Base-by-base conservation (phyloP, 1,140 invertebrate species). In the Magallana gigas region DNA sequence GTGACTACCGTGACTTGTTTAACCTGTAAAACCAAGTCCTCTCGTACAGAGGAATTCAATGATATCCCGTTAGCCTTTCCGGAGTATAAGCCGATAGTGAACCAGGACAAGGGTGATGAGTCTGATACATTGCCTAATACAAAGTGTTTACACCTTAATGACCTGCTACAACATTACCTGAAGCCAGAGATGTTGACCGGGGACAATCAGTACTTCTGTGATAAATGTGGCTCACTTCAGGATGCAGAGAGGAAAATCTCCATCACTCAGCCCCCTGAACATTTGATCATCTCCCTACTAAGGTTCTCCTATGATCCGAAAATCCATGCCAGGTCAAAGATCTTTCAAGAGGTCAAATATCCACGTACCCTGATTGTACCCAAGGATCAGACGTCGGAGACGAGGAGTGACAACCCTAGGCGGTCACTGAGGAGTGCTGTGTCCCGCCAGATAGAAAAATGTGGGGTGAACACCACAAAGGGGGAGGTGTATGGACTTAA, bases 21-120 rank as follows among this genome's bases (percentile, higher is more conserved):
- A 1, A 95, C 95, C 8, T 98, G 97, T 93, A 94, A 96, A 64
- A 96, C 96, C 5, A 96, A 96, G 82, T 97, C 97, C 0, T 95
- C 96, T 60, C 96, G 97, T 16, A 96, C 96, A 8, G 97, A 98
- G 92, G 96, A 96, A 84, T 98, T 98, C 94, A 96, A 97, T 5
- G 97, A 98, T 90, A 94, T 98, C 8, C 97, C 97, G 85, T 94
- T 98, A 7, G 97, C 97, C 1, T 97, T 98, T 93, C 97, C 97
- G 0, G 91, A 93, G 57, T 90, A 89, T 86, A 85, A 86, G 29
- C 5, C 82, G 14, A 89, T 86, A 16, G 83, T 84, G 36, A 85
- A 12, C 59, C 86, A 81, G 29, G 84, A 57, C 59, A 80, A 82
- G 7, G 56, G 57, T 14, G 48, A 68, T 5, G 58, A 76, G 76